These are phyloP conservation scores for Rynchops niger DNA, from an alignment of 2,113 vertebrate species.

Conservation along the genomic window DNA sequence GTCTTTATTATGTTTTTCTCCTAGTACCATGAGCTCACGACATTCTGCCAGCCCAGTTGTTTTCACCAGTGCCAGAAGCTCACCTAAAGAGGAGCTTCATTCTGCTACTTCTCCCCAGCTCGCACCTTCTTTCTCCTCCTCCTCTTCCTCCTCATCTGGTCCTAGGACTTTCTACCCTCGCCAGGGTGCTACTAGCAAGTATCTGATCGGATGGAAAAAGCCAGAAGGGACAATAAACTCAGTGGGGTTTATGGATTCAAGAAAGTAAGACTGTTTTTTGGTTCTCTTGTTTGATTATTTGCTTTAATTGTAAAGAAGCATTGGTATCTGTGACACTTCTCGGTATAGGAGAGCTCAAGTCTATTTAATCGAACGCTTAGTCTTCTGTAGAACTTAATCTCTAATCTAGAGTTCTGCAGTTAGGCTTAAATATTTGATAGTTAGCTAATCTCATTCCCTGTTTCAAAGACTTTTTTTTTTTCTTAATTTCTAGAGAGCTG, in stretches of 20 bases:
- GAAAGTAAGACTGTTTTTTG: constrained; percentile 86
- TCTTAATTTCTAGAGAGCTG: background rate
- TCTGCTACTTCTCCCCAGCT: constrained; percentile 83
- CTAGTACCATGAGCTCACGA: constrained; percentile 82
- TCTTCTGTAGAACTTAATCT: background rate
- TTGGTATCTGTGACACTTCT: background rate
- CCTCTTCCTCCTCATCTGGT: constrained; percentile 87
- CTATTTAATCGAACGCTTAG: background rate
- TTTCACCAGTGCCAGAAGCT: constrained; percentile 85
- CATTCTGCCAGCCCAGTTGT: constrained; percentile 87
- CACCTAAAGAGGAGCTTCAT: constrained; percentile 91
- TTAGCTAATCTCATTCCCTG: background rate
- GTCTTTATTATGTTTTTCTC: constrained; percentile 60
- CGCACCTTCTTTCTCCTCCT: constrained; percentile 83
- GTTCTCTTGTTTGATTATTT: constrained; percentile 26
- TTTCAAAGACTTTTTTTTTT: background rate
- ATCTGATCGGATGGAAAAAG: constrained; percentile 98
- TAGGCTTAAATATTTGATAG: background rate
- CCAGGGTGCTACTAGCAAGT: constrained; percentile 98
- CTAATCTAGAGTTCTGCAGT: background rate
- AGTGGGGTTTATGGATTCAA: constrained; percentile 96
- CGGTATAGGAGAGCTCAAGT: background rate
- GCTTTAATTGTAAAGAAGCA: background rate
- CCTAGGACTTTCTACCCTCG: constrained; percentile 98
- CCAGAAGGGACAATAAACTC: constrained; percentile 98